These are phyloP conservation scores for Cyprinodon diabolis DNA, from an alignment of 2,797 vertebrate genomes.

Conservation along the genomic window DNA sequence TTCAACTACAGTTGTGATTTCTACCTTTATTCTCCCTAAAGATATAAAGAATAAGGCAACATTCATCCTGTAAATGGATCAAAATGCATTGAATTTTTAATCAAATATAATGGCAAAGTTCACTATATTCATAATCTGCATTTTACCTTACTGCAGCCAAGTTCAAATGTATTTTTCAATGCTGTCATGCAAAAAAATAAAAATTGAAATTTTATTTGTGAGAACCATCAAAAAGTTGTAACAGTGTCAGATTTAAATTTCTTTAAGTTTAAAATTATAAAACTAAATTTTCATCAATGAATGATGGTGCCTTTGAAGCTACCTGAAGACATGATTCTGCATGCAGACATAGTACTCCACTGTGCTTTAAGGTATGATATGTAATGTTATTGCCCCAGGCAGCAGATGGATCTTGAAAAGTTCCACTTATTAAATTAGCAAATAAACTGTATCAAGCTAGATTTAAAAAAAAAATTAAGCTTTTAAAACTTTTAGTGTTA, in stretches of 20 bases:
- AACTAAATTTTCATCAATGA: no score
- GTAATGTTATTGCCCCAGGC: background rate
- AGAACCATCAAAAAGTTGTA: background rate
- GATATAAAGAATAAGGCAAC: background rate
- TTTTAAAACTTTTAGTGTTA: background rate
- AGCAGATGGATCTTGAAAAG: background rate
- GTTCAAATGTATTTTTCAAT: background rate
- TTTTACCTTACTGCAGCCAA: background rate
- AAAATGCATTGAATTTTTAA: background rate
- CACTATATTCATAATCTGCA: background rate
- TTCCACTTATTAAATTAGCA: background rate
- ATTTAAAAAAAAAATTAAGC: no score
- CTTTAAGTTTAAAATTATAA: no score
- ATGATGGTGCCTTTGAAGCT: background rate
- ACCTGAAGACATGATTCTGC: background rate
- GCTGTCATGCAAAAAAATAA: background rate
- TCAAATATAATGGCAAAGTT: background rate
- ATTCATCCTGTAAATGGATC: background rate
- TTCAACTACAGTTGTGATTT: background rate
- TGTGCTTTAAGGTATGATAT: background rate
- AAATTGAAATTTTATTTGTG: background rate
- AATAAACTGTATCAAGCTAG: background rate
- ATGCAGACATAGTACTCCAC: background rate
- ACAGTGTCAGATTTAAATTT: no score
- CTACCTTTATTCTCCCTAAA: background rate